Evolutionary conservation across 2,888 invertebrate species (phyloP).

Genomic region (Netelia fuscicornis): DNA sequence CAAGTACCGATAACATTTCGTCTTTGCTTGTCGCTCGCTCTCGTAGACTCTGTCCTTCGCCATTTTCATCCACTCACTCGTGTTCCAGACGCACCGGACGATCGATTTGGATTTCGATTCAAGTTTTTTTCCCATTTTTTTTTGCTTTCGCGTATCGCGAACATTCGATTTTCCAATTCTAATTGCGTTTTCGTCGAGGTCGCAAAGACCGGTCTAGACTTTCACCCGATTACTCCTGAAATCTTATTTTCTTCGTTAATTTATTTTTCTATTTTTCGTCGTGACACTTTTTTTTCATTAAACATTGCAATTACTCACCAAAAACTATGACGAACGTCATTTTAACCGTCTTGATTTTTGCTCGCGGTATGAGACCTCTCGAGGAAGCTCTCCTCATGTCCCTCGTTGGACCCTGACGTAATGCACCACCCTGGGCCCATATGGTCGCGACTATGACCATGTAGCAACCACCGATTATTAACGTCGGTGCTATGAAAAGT

Average conservation of each 20-base stretch:
- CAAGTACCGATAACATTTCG: conserved; percentile 15
- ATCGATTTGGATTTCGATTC: conserved; percentile 27
- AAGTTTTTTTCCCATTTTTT: background rate
- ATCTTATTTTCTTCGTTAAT: background rate
- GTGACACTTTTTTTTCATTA: background rate
- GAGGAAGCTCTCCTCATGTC: conserved; percentile 93
- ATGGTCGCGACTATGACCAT: conserved; percentile 96
- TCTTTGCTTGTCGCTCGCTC: background rate
- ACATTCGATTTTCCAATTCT: conserved; percentile 17
- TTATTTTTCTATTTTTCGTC: background rate
- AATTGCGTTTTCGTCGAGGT: conserved; percentile 1
- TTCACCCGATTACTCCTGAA: background rate
- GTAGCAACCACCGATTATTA: conserved; percentile 96
- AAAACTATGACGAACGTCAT: conserved; percentile 99
- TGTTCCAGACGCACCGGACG: conserved; percentile 6
- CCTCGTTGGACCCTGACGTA: conserved; percentile 84
- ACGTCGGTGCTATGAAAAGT: conserved; percentile 94
- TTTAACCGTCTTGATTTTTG: conserved; percentile 98
- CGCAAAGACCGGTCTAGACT: conserved; percentile 6
- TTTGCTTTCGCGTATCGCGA: background rate
- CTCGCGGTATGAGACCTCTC: conserved; percentile 96
- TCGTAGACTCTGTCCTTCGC: background rate
- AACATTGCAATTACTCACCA: conserved; percentile 87
- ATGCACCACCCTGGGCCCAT: conserved; percentile 88
- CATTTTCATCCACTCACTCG: conserved; percentile 21